Base-by-base conservation (phyloP, 2,888 invertebrate species). In the Microplitis manilae region DNA sequence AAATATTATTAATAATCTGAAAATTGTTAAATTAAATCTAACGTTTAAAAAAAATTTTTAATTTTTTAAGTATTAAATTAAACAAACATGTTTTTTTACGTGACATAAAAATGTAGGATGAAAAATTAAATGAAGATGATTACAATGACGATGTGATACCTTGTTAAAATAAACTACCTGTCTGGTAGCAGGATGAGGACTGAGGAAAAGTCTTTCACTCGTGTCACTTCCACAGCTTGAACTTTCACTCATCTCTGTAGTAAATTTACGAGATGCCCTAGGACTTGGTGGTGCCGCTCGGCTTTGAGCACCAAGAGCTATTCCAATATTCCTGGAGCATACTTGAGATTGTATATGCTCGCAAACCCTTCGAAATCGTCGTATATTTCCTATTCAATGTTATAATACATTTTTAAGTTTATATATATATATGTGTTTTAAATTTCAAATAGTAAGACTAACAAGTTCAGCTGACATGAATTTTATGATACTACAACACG, bases 281-380 rank as follows among this genome's bases (percentile, higher is more conserved):
- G 94, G 94, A 83, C 93, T 93, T 7, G 94, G 92, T 39, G 93
- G 93, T 20, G 93, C 91, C 79, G 85, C 90, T 87, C 88, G 85
- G 81, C 86, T 87, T 50, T 89, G 87, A 9, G 86, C 84, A 8
- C 87, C 84, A n/a, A 87, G 79, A 75, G 83, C 86, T 41, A 88
- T 71, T 20, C 87, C 85, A n/a, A 84, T 83, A 78, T 86, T 87
- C 79, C 92, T 90, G 68, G 91, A 91, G 83, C 92, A 91, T 68
- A 96, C 95, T 82, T 96, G 96, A 50, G 95, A 93, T 89, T 98
- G 98, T 82, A 98, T 96, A 91, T 98, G 97, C 89, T 98, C 98
- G 91, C 98, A 98, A 83, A 98, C 97, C 85, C 98, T 93, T 75
- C 98, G 93, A 91, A 98, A 98, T 79, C 98, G 93, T 76, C 98